These are phyloP conservation scores for Procambarus virginalis DNA, from an alignment of 1,140 invertebrate species.

Conservation along the genomic window DNA sequence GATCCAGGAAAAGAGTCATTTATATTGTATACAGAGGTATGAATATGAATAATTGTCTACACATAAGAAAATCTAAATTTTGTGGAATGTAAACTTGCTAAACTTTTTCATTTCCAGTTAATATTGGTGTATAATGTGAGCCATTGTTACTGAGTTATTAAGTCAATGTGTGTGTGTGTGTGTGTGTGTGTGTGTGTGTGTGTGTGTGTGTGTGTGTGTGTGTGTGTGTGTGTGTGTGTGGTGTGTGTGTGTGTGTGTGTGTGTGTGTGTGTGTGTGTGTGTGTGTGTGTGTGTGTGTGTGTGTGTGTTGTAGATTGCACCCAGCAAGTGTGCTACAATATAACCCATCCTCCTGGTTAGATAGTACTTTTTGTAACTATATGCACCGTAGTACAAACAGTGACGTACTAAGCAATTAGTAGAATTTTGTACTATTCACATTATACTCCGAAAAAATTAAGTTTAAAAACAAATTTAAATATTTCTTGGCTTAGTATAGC, in stretches of 20 bases:
- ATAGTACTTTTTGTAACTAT: no score
- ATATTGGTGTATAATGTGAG: background rate
- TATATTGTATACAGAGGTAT: background rate
- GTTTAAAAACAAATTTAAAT: no score
- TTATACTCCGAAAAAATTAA: no score
- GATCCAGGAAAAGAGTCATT: background rate
- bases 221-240: no score
- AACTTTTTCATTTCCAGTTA: background rate
- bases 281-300: no score
- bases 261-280: slow-evolving; percentile 9
- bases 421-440: no score
- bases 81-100: background rate
- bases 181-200: background rate
- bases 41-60: background rate
- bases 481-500: no score
- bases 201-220: slow-evolving; percentile 8
- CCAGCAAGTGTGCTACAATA: background rate
- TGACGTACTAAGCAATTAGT: no score
- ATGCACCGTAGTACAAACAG: no score
- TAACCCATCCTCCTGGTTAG: no score
- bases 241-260: no score
- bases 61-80: background rate
- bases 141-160: background rate
- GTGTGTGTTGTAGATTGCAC: background rate
- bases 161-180: background rate